Evolutionary conservation across 2,888 invertebrate species (phyloP), one percentile per base, ranked within the genome.

Genomic region (Ormyrus pomaceus): DNA sequence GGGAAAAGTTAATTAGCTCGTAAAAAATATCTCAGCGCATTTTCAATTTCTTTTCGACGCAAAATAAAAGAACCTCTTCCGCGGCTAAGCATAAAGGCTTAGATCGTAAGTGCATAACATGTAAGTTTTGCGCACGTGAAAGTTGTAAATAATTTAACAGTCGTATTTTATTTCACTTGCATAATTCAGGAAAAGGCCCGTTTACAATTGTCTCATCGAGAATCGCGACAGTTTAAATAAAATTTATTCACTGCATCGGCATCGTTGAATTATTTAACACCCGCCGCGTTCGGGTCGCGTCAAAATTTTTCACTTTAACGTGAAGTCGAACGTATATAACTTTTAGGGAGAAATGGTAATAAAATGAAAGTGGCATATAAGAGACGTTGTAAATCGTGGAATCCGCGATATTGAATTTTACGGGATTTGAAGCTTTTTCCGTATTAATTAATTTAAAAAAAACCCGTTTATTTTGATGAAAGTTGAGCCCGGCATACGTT

Each of bases 201-300:
- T 50, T 19, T 58, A 46, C 8, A 59, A 51, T 51, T 13, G 46
- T 70, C 59, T 48, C n/a, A 46, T n/a, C 9, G 50, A 8, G 48
- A 55, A 13, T 72, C 10, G 64, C 6, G 34, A 34, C 34, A 34
- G 34, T 34, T 34, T 34, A 4, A n/a, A 46, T 48, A 13, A 46
- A 45, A 68, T 34, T 13, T 64, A 46, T 55, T 46, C 50, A 48
- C 8, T 9, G 46, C 73, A 56, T 73, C 56, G 50, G 45, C 50
- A 7, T 46, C 19, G 66, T 75, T 66, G 66, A 75, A 75, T 66
- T 66, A 75, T 66, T 58, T 66, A 75, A 58, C n/a, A 34, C 9
- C 11, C 45, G 7, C 10, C 45, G 34, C 4, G 4, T n/a, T 58
- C 13, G 6, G 34, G 9, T 0, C 46, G 11, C 9, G 46, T 8